Base-by-base conservation (phyloP, 2,113 vertebrate species). In the Ochotona curzoniae region DNA sequence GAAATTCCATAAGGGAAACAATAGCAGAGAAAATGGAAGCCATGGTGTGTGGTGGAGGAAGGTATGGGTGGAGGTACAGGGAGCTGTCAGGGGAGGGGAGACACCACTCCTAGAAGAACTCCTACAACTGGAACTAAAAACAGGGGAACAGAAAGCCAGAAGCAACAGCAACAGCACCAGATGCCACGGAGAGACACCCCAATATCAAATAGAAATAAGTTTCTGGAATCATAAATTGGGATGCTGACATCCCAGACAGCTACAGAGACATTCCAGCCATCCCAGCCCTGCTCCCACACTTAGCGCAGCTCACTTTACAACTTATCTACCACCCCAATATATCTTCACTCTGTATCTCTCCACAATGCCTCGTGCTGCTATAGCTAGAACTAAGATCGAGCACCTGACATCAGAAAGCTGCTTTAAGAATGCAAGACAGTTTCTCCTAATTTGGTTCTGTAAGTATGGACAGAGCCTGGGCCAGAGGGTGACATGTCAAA, bases 1-100 rank as follows among this genome's bases (percentile, higher is more conserved):
- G 14, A 4, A 51, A 54, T 26, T 63, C 30, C 32, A 32, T 0
- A 14, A 21, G 12, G 18, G 13, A 80, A 49, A 28, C 0, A 67
- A 9, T 0, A n/a, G 30, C 25, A 85, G 64, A 93, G 35, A 83
- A 76, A 38, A 26, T 23, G 30, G 70, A 69, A 32, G 47, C n/a
- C 4, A 7, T 0, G 0, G 3, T n/a, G 38, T 44, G 38, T 44
- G 38, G 38, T 44, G 38, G 38, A 6, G 38, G 38, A 44, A 44
- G 38, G 38, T 44, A 44, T 44, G 38, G 38, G 38, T 44, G 38
- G 38, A 44, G 38, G 38, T 44, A 44, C 6, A 44, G 17, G 47
- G 28, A n/a, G 60, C 15, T 75, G 49, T 35, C 20, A 44, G 38
- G 38, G 38, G 20, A 44, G 38, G 86, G 61, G 17, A 25, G 61